phyloP scores from a whole-genome alignment of 2,797 vertebrate species.

The Clarias pachynema region DNA sequence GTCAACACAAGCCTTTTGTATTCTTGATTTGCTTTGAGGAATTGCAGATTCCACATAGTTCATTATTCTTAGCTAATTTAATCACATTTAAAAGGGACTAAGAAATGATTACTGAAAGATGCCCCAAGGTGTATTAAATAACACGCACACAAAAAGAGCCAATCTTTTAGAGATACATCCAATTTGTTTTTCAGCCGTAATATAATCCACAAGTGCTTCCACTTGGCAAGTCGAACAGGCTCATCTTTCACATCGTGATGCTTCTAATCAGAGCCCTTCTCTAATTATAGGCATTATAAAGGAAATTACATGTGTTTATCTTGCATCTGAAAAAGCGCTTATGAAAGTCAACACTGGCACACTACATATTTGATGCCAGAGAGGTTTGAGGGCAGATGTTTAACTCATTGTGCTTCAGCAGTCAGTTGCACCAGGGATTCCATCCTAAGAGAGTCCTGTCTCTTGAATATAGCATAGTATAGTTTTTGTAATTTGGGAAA shows the following conservation, averaged over 20 bases:
- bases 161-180: background rate
- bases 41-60: background rate
- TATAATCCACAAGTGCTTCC: background rate
- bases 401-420: background rate
- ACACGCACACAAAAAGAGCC: background rate
- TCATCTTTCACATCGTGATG: constrained; percentile 26
- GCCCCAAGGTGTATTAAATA: background rate
- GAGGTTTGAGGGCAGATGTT: background rate
- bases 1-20: background rate
- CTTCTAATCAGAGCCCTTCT: constrained; percentile 27
- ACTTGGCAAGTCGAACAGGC: constrained; percentile 14
- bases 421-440: background rate
- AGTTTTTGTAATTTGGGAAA: background rate
- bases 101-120: background rate
- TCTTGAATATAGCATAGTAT: background rate
- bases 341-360: background rate
- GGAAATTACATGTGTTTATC: constrained; percentile 41
- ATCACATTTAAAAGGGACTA: background rate
- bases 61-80: background rate
- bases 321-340: background rate
- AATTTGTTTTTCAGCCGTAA: constrained; percentile 1
- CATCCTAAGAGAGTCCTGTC: background rate
- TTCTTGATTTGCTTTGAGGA: background rate
- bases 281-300: constrained; percentile 41
- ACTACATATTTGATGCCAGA: background rate